Evolutionary conservation across 2,797 vertebrate species (phyloP), one percentile per base, ranked within the genome.

Genomic region (Takifugu ocellatus): DNA sequence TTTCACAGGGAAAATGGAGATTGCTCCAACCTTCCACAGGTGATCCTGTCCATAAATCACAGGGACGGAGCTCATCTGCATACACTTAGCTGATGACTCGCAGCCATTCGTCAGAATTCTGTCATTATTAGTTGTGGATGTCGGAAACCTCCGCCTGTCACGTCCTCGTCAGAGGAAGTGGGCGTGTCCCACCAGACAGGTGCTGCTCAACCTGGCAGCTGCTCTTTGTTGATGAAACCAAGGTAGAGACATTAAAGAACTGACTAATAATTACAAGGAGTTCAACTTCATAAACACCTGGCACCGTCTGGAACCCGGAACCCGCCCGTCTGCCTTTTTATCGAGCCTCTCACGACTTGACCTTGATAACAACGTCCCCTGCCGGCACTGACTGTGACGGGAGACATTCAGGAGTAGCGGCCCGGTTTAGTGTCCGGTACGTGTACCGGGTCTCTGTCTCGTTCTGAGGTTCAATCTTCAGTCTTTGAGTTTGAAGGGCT

Each of bases 101-200:
- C 47, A 17, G 47, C 50, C 43, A 10, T 68, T 68, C 47, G 29
- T 63, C 53, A 42, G 6, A 15, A 24, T 65, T 51, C 25, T 56
- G 49, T 46, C 53, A 36, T 63, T 72, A 42, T 72, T 12, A 26
- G 47, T 56, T 42, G 17, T 29, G 6, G 25, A 57, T 59, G 63
- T 67, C 24, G 86, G 80, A 82, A 83, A 72, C 73, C 64, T 25
- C 75, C 56, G 67, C 72, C 60, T 72, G 78, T 86, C 82, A 81
- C 72, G 44, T 63, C 54, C 56, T 62, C 66, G 84, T 77, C 68
- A 50, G 54, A 60, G 59, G 49, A 54, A 84, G 60, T 33, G 74
- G 57, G 78, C 74, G 62, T 67, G 60, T 84, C 82, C 85, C 51
- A 53, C 74, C 45, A 76, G 82, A 81, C 84, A 66, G 80, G 75